phyloP scores from a whole-genome alignment of 2,113 vertebrate genomes.

The Pelmatolapia mariae region DNA sequence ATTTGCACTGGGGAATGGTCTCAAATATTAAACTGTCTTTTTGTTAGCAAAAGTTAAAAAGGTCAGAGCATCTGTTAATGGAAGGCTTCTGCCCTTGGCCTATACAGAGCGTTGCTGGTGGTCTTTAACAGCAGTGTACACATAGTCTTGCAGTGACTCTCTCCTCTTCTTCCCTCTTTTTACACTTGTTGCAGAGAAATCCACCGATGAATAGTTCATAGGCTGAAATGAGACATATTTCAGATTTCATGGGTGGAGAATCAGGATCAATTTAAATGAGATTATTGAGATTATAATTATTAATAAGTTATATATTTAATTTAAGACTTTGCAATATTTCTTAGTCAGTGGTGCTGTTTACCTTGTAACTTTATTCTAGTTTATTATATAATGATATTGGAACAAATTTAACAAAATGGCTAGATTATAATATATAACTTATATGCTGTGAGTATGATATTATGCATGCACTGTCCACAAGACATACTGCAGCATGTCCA shows the following conservation, averaged over 20 bases:
- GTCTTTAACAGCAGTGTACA: not conserved
- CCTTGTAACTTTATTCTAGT: not conserved
- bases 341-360: rapidly evolving
- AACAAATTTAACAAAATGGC: not conserved
- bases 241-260: not conserved
- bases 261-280: not conserved
- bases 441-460: not conserved
- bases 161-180: not conserved
- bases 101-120: not conserved
- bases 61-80: not conserved
- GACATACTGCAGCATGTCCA: not conserved
- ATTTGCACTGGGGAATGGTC: rapidly evolving
- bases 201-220: not conserved
- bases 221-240: not conserved
- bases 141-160: not conserved
- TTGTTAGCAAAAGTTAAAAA: not conserved
- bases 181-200: not conserved
- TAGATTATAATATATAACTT: rapidly evolving
- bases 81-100: not conserved
- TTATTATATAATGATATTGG: rapidly evolving
- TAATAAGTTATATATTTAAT: not conserved
- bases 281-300: not conserved
- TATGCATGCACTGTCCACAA: not conserved
- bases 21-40: rapidly evolving
- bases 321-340: not conserved